Conservation (phyloP, 2,888 invertebrate species). For the Notodonta ziczac region DNA sequence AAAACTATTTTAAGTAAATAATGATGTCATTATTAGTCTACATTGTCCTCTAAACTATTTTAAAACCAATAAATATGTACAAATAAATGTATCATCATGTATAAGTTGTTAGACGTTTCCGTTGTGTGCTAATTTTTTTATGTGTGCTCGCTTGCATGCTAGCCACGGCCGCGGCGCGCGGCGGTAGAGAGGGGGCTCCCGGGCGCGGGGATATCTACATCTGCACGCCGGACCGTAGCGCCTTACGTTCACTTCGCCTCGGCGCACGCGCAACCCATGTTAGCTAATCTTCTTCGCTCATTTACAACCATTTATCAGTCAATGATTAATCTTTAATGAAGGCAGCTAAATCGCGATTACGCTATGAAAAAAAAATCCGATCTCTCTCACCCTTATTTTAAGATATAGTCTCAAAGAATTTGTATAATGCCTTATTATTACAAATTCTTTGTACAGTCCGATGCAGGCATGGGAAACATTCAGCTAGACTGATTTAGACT, state of each 20-base stretch:
- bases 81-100: neutral
- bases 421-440: too few species aligned
- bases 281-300: conserved; percentile 55
- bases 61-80: neutral
- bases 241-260: conserved; percentile 75
- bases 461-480: too few species aligned
- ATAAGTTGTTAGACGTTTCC: conserved; percentile 54
- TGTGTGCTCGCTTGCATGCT: conserved; percentile 66
- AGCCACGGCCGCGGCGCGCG: too few species aligned
- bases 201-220: conserved; percentile 68
- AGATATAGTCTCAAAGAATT: too few species aligned
- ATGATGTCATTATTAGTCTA: too few species aligned
- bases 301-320: conserved; percentile 17
- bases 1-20: too few species aligned
- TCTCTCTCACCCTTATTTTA: too few species aligned
- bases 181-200: conserved; percentile 12
- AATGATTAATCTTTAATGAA: neutral
- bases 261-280: conserved; percentile 59
- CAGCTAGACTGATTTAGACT: too few species aligned
- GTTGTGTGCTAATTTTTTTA: conserved; percentile 80
- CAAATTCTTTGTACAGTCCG: too few species aligned
- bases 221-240: conserved; percentile 67
- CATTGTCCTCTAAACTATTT: neutral
- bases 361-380: too few species aligned
- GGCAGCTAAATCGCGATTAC: neutral